Conservation (phyloP, 1,140 invertebrate genomes). For the Solenopsis fugax region DNA sequence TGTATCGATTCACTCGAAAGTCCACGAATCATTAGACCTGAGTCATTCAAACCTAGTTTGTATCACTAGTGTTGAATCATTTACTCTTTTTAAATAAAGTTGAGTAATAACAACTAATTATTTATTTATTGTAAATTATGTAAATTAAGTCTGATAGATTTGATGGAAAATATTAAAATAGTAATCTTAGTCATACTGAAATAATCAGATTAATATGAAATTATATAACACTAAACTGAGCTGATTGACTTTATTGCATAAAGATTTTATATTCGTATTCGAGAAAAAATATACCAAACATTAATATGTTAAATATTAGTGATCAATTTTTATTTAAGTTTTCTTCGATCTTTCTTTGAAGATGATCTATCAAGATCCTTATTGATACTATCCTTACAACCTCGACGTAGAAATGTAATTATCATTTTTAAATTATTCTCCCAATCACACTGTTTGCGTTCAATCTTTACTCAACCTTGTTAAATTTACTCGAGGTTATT, state of each 20-base stretch:
- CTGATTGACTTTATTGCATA: neutral
- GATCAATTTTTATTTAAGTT: neutral
- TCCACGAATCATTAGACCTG: neutral
- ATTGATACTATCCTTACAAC: neutral
- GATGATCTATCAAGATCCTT: neutral
- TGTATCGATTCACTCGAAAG: neutral
- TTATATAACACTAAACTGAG: neutral
- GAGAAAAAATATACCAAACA: neutral
- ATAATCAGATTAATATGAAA: neutral
- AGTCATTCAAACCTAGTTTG: neutral
- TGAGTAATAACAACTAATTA: neutral
- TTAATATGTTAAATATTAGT: neutral
- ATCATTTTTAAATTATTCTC: neutral
- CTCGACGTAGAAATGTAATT: neutral
- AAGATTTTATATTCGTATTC: neutral
- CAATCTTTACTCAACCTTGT: neutral
- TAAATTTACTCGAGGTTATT: slow-evolving; percentile 19
- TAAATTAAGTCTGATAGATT: neutral
- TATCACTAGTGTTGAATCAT: neutral
- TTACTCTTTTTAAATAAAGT: neutral
- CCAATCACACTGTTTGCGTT: neutral
- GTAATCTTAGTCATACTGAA: neutral
- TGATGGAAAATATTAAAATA: neutral
- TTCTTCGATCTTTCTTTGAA: neutral
- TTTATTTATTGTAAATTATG: neutral